A percentile compares a stretch with the other conserved stretches of the same genome.
Conservation (phyloP, 2,888 invertebrate species). For the Amphipyra tragopoginis region DNA sequence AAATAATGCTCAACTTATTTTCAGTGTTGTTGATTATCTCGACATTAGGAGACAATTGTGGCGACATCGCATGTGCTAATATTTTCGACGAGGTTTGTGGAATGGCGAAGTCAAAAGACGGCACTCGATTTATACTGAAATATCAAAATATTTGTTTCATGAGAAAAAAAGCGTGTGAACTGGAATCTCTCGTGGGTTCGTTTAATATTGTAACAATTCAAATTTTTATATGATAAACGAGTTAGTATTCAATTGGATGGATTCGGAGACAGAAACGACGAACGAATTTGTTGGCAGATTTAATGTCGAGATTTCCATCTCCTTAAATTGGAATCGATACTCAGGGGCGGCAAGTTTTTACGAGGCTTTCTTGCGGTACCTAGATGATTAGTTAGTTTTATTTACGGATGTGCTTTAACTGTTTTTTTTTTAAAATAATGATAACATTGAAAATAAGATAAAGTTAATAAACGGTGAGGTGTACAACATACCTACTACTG, state of each 20-base stretch:
- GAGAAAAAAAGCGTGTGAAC: conserved; percentile 67
- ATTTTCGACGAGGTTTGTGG: conserved; percentile 78
- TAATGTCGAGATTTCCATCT: conserved; percentile 32
- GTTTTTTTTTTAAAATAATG: too few species aligned
- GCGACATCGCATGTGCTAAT: conserved; percentile 71
- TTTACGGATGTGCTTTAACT: neutral
- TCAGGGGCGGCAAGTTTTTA: conserved; percentile 18
- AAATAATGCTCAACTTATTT: conserved; percentile 23
- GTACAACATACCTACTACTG: too few species aligned
- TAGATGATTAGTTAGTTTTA: neutral
- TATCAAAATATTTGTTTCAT: conserved; percentile 78
- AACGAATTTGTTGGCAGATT: conserved; percentile 17
- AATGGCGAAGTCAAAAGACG: conserved; percentile 52
- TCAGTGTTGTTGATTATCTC: conserved; percentile 40
- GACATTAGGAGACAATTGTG: conserved; percentile 58
- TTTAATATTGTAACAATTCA: conserved; percentile 28
- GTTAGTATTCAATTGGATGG: conserved; percentile 30
- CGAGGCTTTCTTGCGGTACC: conserved; percentile 9
- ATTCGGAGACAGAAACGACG: conserved; percentile 17
- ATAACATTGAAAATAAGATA: too few species aligned
- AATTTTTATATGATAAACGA: conserved; percentile 20
- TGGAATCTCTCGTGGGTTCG: conserved; percentile 56
- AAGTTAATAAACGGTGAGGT: too few species aligned
- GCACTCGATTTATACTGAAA: conserved; percentile 55
- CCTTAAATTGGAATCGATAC: conserved; percentile 41